phyloP scores from a whole-genome alignment of 2,797 vertebrate genomes.

The Neomorphus geoffroyi region DNA sequence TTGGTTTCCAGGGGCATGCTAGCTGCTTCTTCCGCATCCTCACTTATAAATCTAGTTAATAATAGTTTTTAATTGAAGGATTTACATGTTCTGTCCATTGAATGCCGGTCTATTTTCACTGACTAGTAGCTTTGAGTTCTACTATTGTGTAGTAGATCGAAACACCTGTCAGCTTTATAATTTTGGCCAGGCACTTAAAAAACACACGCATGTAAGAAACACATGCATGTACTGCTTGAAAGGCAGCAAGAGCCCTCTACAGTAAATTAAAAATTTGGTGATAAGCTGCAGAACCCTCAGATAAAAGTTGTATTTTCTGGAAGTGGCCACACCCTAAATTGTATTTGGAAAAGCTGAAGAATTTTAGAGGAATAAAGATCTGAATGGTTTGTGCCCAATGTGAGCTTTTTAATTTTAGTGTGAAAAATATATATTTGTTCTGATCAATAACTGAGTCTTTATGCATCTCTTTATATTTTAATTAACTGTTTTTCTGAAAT shows the following conservation, averaged over 20 bases:
- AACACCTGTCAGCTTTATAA: neutral
- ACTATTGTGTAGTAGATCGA: neutral
- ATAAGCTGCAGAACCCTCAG: neutral
- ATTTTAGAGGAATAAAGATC: neutral
- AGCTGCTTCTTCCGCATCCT: neutral
- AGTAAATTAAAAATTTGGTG: neutral
- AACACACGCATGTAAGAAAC: neutral
- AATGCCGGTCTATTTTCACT: neutral
- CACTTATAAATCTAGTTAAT: neutral
- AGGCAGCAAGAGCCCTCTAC: neutral
- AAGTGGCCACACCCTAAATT: neutral
- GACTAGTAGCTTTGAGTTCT: neutral
- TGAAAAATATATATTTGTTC: neutral
- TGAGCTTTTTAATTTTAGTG: slow-evolving; percentile 18
- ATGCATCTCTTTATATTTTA: slow-evolving; percentile 13
- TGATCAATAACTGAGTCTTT: neutral
- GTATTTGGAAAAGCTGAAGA: neutral
- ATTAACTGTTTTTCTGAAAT: slow-evolving; percentile 17
- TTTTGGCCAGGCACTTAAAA: neutral
- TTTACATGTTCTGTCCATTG: accelerated
- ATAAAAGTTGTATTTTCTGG: neutral
- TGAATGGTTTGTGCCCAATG: neutral
- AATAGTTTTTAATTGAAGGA: neutral
- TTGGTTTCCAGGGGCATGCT: neutral
- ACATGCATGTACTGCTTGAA: neutral